Percentiles rank a stretch among this genome's conserved stretches.
Conservation (phyloP, 2,797 vertebrate species). For the Cichlasoma orientale region DNA sequence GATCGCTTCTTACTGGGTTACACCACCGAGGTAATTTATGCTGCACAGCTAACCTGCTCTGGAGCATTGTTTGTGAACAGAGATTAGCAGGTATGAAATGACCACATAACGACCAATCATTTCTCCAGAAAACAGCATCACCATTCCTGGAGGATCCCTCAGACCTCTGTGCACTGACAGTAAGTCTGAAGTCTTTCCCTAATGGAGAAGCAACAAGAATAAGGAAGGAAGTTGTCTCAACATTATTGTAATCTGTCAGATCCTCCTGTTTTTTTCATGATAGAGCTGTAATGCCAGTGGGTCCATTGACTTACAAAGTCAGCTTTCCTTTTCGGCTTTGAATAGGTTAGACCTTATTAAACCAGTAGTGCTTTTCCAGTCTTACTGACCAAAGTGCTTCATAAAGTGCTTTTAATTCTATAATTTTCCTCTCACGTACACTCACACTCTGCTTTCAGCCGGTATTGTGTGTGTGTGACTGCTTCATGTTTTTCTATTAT, state of each 20-base stretch:
- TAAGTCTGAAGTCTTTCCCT: background rate
- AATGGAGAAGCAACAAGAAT: background rate
- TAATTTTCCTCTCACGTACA: background rate
- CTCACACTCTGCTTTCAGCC: background rate
- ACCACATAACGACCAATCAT: background rate
- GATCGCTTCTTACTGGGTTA: background rate
- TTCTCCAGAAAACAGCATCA: background rate
- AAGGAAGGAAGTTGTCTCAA: background rate
- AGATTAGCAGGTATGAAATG: background rate
- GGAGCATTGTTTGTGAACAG: background rate
- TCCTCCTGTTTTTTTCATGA: background rate
- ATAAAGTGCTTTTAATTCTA: background rate
- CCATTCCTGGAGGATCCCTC: background rate
- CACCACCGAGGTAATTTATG: background rate
- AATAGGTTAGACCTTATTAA: background rate
- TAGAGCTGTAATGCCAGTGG: background rate
- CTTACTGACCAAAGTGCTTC: background rate
- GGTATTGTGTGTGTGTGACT: background rate
- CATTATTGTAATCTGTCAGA: background rate
- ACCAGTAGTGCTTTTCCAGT: background rate
- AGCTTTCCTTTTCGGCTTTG: background rate
- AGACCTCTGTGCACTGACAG: background rate
- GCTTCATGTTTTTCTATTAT: background rate
- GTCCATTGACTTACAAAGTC: background rate
- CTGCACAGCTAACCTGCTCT: background rate